Conservation (phyloP, 2,888 invertebrate species). For the Peribatodes rhomboidaria region DNA sequence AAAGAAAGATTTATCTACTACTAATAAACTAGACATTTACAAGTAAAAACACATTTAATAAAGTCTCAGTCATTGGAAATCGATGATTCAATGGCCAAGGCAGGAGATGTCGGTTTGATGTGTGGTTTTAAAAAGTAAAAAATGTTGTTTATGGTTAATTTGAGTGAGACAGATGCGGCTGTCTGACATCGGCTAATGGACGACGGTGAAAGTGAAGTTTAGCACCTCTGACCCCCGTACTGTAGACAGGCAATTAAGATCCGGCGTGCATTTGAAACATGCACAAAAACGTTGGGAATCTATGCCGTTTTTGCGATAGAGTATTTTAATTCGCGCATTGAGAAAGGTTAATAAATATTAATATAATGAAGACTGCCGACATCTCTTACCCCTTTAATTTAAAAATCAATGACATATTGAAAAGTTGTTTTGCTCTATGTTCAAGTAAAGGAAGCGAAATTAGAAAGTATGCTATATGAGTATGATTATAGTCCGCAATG, state of each 20-base stretch:
- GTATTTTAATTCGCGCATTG: conserved; percentile 23
- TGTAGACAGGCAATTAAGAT: conserved; percentile 33
- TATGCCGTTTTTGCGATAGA: conserved; percentile 25
- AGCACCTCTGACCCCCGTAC: conserved; percentile 72
- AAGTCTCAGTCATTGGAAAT: conserved; percentile 47
- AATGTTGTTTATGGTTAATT: conserved; percentile 73
- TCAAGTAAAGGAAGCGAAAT: no score
- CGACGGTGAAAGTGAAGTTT: conserved; percentile 75
- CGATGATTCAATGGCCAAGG: conserved; percentile 52
- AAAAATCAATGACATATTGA: neutral
- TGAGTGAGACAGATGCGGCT: conserved; percentile 75
- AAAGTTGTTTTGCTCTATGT: no score
- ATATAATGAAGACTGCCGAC: conserved; percentile 20
- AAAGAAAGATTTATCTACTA: conserved; percentile 36
- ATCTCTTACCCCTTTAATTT: conserved; percentile 7
- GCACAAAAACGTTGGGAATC: conserved; percentile 29
- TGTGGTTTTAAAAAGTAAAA: conserved; percentile 63
- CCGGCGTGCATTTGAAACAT: conserved; percentile 34
- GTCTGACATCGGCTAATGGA: conserved; percentile 68
- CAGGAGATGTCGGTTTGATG: conserved; percentile 44
- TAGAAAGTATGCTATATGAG: no score
- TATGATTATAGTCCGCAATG: no score
- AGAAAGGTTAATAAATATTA: conserved; percentile 33
- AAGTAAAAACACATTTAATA: conserved; percentile 22
- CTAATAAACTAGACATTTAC: conserved; percentile 14